Evolutionary conservation across 1,140 invertebrate species (phyloP).

Genomic region (Thaumetopoea pityocampa): DNA sequence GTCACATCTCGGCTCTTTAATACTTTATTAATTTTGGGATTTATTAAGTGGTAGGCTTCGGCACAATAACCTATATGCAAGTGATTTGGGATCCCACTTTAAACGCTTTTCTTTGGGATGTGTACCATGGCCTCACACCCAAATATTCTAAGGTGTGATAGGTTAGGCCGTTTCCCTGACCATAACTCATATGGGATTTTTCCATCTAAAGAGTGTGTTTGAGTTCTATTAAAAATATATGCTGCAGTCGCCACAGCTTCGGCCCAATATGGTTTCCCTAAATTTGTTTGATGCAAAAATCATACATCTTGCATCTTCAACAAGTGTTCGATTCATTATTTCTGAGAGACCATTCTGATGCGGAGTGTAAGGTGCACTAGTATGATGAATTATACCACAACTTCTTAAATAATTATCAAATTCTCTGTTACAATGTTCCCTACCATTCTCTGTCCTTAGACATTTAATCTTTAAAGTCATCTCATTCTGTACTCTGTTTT

Average conservation of each 20-base stretch:
- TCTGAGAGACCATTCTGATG: slow-evolving; percentile 62
- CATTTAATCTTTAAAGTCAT: slow-evolving; percentile 22
- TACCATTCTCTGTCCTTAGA: slow-evolving; percentile 24
- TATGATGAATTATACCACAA: slow-evolving; percentile 25
- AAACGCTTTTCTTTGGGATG: too few relatives aligned
- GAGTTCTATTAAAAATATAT: slow-evolving; percentile 48
- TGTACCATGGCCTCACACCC: too few relatives aligned
- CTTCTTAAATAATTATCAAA: slow-evolving; percentile 19
- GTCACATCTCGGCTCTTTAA: too few relatives aligned
- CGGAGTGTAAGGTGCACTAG: slow-evolving; percentile 34
- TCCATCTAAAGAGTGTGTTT: slow-evolving; percentile 18
- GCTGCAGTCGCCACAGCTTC: slow-evolving; percentile 49
- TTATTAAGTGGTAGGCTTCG: too few relatives aligned
- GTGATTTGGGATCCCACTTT: too few relatives aligned
- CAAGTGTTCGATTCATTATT: slow-evolving; percentile 44
- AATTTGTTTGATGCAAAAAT: slow-evolving; percentile 37
- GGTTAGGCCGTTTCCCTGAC: too few relatives aligned
- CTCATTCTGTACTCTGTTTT: slow-evolving; percentile 25
- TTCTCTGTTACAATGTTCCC: slow-evolving; percentile 23
- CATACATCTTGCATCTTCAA: slow-evolving; percentile 45
- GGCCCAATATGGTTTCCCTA: slow-evolving; percentile 52
- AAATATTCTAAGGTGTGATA: too few relatives aligned
- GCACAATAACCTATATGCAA: too few relatives aligned
- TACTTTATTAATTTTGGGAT: too few relatives aligned
- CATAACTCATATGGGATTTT: too few relatives aligned